Conservation (phyloP, 2,888 invertebrate species). For the Imbricaverruca yamaguchii region DNA sequence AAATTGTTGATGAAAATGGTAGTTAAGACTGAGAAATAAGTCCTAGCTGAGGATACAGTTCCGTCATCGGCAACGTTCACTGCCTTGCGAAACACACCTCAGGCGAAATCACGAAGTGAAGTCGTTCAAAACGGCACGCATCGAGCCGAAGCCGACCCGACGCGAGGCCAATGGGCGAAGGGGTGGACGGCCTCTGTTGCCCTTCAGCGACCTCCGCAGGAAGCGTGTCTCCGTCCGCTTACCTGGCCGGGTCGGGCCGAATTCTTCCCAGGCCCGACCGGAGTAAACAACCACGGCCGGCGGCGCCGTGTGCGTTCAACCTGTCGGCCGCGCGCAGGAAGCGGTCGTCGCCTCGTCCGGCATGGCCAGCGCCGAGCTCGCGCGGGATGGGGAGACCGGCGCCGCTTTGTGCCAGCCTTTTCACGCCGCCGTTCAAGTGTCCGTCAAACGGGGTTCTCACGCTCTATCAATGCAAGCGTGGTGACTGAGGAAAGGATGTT, state of each 20-base stretch:
- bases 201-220: constrained; percentile 17
- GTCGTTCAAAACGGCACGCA: too few relatives aligned
- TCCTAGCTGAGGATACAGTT: neutral
- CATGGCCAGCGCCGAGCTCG: too few relatives aligned
- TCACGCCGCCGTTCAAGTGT: neutral
- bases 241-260: neutral
- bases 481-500: too few relatives aligned
- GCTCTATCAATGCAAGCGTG: too few relatives aligned
- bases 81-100: too few relatives aligned
- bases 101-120: too few relatives aligned
- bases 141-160: neutral
- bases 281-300: neutral
- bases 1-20: too few relatives aligned
- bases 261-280: neutral
- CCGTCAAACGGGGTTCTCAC: neutral
- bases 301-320: neutral
- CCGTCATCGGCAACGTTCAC: neutral
- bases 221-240: neutral
- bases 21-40: too few relatives aligned
- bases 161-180: neutral
- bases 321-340: neutral
- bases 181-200: constrained; percentile 12
- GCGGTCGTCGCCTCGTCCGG: neutral
- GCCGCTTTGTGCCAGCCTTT: neutral
- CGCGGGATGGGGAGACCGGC: neutral